Evolutionary conservation across 2,888 invertebrate genomes (phyloP).

Genomic region (Papilio gigon): DNA sequence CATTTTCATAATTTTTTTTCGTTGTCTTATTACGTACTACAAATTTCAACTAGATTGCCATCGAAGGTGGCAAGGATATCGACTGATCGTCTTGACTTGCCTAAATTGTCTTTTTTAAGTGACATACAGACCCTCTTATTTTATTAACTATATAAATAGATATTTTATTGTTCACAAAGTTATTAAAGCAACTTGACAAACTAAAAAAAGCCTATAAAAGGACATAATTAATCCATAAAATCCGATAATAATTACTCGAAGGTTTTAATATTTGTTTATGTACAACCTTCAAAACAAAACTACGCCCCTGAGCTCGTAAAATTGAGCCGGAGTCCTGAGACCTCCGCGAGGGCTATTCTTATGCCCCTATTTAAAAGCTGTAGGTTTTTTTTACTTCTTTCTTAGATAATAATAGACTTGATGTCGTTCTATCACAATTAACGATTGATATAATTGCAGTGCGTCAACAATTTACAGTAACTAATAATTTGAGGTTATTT

Average conservation of each 20-base stretch:
- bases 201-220: background rate
- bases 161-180: too few relatives aligned
- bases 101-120: too few relatives aligned
- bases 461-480: too few relatives aligned
- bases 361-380: constrained; percentile 5
- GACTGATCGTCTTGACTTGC: background rate
- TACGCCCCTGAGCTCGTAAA: constrained; percentile 32
- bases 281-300: constrained; percentile 19
- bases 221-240: constrained; percentile 33
- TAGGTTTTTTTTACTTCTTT: constrained; percentile 8
- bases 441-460: too few relatives aligned
- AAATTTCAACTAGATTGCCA: background rate
- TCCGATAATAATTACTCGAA: constrained; percentile 22
- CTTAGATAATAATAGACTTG: background rate
- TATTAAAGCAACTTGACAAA: too few relatives aligned
- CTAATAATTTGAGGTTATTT: too few relatives aligned
- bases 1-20: background rate
- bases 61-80: background rate
- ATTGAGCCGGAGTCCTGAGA: constrained; percentile 20
- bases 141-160: too few relatives aligned
- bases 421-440: background rate
- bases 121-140: too few relatives aligned
- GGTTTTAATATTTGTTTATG: constrained; percentile 35
- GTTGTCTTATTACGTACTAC: background rate
- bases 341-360: constrained; percentile 29